Percentiles rank a stretch among this genome's conserved stretches.
Evolutionary conservation across 1,140 invertebrate species (phyloP).

Genomic region (Anastrepha obliqua): DNA sequence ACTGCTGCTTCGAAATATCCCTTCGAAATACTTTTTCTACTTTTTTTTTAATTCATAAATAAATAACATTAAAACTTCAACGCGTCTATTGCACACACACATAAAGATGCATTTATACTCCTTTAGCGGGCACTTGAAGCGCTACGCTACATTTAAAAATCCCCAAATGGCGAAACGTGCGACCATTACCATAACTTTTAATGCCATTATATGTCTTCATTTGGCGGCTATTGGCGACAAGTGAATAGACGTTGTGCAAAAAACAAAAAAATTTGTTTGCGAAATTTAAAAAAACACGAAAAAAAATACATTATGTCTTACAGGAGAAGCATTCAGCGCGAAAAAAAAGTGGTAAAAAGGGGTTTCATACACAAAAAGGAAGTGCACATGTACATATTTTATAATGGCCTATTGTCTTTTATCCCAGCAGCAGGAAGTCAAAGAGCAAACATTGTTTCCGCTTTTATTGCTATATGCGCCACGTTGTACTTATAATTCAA

Average conservation of each 20-base stretch:
- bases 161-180: constrained; percentile 72
- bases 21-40: not conserved
- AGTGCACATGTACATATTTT: not conserved
- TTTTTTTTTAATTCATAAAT: constrained; percentile 23
- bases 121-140: constrained; percentile 70
- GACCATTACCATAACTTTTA: constrained; percentile 71
- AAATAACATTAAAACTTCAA: constrained; percentile 47
- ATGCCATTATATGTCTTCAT: constrained; percentile 62
- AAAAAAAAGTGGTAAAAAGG: constrained; percentile 25
- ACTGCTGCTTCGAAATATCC: not conserved
- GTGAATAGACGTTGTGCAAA: not conserved
- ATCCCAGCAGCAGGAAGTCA: constrained; percentile 16
- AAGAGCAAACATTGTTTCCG: not conserved
- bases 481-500: constrained; percentile 26
- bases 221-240: constrained; percentile 51
- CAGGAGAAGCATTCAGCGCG: not conserved
- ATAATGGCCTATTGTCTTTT: not conserved
- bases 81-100: not conserved
- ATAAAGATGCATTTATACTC: not conserved
- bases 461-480: not conserved
- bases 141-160: constrained; percentile 71
- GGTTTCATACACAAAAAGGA: not conserved
- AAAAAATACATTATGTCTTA: not conserved
- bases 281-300: not conserved
- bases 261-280: not conserved